These are phyloP conservation scores for Acanthisitta chloris DNA, from an alignment of 2,113 vertebrate species.

Conservation along the genomic window DNA sequence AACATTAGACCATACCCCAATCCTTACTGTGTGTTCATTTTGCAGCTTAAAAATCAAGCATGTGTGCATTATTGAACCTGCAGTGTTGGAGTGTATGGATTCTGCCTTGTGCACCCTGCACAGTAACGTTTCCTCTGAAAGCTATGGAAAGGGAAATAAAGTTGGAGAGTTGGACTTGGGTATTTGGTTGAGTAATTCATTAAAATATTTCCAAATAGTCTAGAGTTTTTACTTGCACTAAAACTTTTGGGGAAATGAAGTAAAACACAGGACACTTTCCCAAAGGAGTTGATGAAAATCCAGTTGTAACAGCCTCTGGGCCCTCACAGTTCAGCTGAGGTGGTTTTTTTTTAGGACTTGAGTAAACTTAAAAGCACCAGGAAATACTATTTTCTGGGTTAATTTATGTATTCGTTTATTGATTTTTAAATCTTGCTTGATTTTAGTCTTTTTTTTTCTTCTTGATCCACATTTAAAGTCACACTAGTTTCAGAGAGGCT, in stretches of 20 bases:
- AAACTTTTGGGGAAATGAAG: conserved; percentile 34
- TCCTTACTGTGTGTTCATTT: neutral
- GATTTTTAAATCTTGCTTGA: neutral
- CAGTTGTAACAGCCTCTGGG: neutral
- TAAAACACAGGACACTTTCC: neutral
- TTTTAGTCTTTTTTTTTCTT: conserved; percentile 13
- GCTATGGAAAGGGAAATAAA: neutral
- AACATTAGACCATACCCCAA: neutral
- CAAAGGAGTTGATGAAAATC: conserved; percentile 1
- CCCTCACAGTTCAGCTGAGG: neutral
- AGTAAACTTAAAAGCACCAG: neutral
- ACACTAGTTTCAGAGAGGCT: neutral
- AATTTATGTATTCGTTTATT: neutral
- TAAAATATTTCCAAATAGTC: conserved; percentile 26
- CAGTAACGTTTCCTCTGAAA: neutral
- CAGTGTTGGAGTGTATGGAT: neutral
- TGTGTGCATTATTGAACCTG: neutral
- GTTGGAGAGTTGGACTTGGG: neutral
- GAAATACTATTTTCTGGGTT: neutral
- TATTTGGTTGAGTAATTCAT: neutral
- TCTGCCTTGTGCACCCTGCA: neutral
- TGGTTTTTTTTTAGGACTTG: neutral
- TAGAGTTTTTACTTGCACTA: neutral
- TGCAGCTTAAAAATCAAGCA: neutral
- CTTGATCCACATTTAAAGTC: neutral